Percentiles rank a stretch among this genome's conserved stretches.
phyloP scores from a whole-genome alignment of 2,888 invertebrate species.

The Melinaea menophilus region DNA sequence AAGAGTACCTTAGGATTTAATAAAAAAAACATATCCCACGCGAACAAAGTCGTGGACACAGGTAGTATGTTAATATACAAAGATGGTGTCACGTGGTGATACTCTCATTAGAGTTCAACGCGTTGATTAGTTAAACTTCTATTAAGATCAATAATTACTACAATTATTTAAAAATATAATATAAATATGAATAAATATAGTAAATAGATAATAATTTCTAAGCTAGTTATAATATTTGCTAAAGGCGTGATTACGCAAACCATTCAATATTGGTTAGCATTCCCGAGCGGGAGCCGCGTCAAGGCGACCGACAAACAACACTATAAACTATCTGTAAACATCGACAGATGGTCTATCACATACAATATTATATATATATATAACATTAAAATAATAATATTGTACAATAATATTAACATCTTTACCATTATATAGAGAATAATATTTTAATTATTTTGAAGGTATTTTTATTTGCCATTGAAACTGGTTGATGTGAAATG shows the following conservation, averaged over 20 bases:
- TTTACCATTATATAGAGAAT: no score
- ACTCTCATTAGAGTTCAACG: slow-evolving; percentile 3
- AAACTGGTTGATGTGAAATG: slow-evolving; percentile 12
- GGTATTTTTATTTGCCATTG: not conserved
- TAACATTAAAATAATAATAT: not conserved
- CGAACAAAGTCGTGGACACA: no score
- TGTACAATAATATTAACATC: no score
- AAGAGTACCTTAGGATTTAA: no score
- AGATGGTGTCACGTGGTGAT: not conserved
- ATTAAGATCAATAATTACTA: not conserved
- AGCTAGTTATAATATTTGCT: not conserved
- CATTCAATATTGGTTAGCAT: not conserved
- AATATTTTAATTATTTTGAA: no score
- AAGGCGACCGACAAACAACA: slow-evolving; percentile 38
- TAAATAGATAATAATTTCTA: not conserved
- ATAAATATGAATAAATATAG: not conserved
- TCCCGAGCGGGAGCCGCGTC: slow-evolving; percentile 28
- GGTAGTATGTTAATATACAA: no score
- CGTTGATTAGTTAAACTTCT: not conserved
- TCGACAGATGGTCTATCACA: slow-evolving; percentile 29
- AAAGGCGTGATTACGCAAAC: slow-evolving; percentile 2
- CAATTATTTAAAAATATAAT: no score
- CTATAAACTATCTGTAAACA: slow-evolving; percentile 35
- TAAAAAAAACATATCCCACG: no score
- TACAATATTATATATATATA: slow-evolving; percentile 13